A percentile compares a stretch with the other conserved stretches of the same genome.
Conservation (phyloP, 1,140 invertebrate genomes). For the Apocrypta bakeri region DNA sequence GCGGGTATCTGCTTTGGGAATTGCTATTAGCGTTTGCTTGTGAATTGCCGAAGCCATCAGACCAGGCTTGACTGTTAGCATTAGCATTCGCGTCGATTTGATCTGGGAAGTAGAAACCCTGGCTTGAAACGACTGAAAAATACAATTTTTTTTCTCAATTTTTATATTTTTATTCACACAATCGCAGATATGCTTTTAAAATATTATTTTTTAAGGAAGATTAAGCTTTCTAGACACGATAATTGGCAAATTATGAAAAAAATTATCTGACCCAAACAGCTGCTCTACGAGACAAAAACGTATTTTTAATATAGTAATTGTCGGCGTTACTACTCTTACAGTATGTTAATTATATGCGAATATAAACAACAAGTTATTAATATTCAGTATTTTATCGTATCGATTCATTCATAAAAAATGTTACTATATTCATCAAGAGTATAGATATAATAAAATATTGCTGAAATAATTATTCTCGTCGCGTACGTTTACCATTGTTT, state of each 20-base stretch:
- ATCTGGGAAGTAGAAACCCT: conserved; percentile 42
- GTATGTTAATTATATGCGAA: too few species aligned
- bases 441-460: neutral
- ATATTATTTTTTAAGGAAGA: too few species aligned
- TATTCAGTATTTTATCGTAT: neutral
- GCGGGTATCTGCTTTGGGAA: neutral
- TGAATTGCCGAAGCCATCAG: conserved; percentile 31
- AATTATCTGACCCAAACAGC: too few species aligned
- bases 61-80: conserved; percentile 9
- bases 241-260: too few species aligned
- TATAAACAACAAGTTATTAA: neutral
- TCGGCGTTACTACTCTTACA: too few species aligned
- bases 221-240: too few species aligned
- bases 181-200: too few species aligned
- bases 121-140: neutral
- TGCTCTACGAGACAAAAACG: too few species aligned
- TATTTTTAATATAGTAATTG: too few species aligned
- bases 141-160: neutral
- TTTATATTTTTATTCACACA: too few species aligned
- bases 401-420: neutral
- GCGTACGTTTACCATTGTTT: neutral
- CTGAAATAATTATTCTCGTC: neutral
- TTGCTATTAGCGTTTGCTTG: neutral
- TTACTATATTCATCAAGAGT: neutral
- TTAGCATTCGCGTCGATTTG: neutral